phyloP scores from a whole-genome alignment of 2,113 vertebrate genomes.

The Condylura cristata region DNA sequence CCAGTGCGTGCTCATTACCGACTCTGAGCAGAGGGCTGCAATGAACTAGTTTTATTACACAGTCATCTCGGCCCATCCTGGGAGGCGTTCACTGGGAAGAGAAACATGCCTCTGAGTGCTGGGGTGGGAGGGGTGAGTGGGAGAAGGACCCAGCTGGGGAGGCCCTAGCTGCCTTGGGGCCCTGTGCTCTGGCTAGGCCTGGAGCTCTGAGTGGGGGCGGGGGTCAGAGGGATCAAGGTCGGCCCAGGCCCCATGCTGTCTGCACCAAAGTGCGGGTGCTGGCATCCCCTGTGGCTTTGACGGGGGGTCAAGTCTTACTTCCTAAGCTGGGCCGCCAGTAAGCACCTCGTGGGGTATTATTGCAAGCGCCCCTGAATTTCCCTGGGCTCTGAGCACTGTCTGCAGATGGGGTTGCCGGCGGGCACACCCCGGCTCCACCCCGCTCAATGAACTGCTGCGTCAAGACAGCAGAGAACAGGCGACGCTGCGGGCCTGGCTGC shows the following conservation, averaged over 20 bases:
- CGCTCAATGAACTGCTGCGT: accelerated
- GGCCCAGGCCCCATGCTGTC: too few relatives aligned
- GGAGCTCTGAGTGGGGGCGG: neutral
- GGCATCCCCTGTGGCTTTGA: neutral
- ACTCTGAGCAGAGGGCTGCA: constrained; percentile 62
- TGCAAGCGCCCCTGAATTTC: neutral
- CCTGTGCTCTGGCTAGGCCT: neutral
- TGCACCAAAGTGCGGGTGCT: accelerated
- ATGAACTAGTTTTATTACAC: constrained; percentile 71
- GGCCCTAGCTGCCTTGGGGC: neutral
- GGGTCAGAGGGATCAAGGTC: too few relatives aligned
- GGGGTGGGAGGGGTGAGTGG: neutral
- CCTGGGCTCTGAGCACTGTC: accelerated
- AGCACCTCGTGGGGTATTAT: neutral
- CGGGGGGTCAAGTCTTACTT: accelerated
- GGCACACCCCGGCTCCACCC: accelerated
- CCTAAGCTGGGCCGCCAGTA: neutral
- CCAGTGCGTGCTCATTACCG: constrained; percentile 69
- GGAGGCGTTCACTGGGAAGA: constrained; percentile 39
- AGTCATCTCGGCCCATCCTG: constrained; percentile 57
- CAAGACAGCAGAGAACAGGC: neutral
- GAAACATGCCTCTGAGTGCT: neutral
- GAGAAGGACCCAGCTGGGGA: neutral
- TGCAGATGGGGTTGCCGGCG: accelerated
- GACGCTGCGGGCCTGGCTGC: too few relatives aligned